Percentiles rank a stretch among this genome's conserved stretches.
Evolutionary conservation across 2,888 invertebrate species (phyloP).

Genomic region (Brachylomia viminalis): DNA sequence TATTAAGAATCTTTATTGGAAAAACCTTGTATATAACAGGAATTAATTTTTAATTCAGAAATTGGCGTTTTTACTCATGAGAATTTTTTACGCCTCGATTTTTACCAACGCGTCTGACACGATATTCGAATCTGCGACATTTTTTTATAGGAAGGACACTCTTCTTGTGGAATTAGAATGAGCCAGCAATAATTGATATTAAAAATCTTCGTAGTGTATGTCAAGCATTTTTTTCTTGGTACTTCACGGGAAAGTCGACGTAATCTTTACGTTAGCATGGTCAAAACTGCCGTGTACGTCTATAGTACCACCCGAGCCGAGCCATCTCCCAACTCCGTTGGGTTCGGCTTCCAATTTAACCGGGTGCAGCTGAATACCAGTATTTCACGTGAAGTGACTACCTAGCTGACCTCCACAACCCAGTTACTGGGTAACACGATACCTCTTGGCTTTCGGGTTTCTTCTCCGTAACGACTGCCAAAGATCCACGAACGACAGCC

Average conservation of each 20-base stretch:
- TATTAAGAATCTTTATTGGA: conserved; percentile 74
- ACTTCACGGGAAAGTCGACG: neutral
- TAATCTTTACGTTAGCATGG: no score
- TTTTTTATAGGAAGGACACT: neutral
- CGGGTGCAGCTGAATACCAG: neutral
- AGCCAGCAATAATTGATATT: neutral
- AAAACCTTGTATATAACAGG: conserved; percentile 75
- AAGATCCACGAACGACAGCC: neutral
- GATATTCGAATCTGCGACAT: neutral
- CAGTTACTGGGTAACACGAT: no score
- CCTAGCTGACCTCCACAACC: neutral
- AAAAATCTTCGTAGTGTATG: no score
- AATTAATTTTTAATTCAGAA: conserved; percentile 78
- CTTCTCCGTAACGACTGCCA: neutral
- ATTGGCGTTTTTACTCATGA: conserved; percentile 53
- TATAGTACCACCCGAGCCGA: neutral
- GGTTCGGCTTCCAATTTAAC: neutral
- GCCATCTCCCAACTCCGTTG: no score
- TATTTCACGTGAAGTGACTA: neutral
- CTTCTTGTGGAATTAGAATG: neutral
- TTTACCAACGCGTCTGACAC: neutral
- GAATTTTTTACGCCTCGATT: conserved; percentile 9
- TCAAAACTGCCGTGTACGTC: neutral
- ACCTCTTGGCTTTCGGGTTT: neutral
- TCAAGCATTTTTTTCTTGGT: neutral